These are phyloP conservation scores for Drosophila miranda DNA, from an alignment of 1,140 invertebrate genomes.

Conservation along the genomic window DNA sequence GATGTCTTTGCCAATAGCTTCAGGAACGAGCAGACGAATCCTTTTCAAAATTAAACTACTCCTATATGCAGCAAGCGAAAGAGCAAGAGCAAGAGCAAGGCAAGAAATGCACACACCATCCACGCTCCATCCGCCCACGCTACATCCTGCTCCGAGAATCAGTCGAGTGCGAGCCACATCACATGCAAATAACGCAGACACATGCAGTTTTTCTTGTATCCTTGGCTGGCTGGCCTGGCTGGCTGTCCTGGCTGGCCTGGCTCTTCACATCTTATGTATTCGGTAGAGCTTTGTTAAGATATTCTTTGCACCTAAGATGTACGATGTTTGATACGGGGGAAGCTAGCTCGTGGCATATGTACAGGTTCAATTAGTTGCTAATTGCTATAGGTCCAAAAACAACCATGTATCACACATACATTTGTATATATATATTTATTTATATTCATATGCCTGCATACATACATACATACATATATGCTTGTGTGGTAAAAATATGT, in stretches of 20 bases:
- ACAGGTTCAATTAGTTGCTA: slow-evolving; percentile 78
- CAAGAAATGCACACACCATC: slow-evolving; percentile 56
- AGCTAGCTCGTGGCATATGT: slow-evolving; percentile 49
- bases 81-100: slow-evolving; percentile 49
- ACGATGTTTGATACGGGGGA: slow-evolving; percentile 55
- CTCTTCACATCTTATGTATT: slow-evolving; percentile 65
- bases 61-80: slow-evolving; percentile 64
- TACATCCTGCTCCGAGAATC: slow-evolving; percentile 56
- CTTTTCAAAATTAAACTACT: slow-evolving; percentile 77
- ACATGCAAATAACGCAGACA: slow-evolving; percentile 80
- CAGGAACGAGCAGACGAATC: slow-evolving; percentile 74
- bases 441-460: slow-evolving; percentile 36
- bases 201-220: slow-evolving; percentile 78
- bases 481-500: slow-evolving; percentile 49
- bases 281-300: slow-evolving; percentile 75
- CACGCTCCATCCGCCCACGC: slow-evolving; percentile 20
- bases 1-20: slow-evolving; percentile 64
- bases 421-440: slow-evolving; percentile 28
- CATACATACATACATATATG: slow-evolving; percentile 29
- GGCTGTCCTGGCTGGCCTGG: slow-evolving; percentile 26
- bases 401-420: slow-evolving; percentile 29
- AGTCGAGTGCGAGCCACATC: slow-evolving; percentile 75
- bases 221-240: slow-evolving; percentile 38
- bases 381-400: slow-evolving; percentile 69
- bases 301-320: slow-evolving; percentile 75